A percentile compares a stretch with the other conserved stretches of the same genome.
Evolutionary conservation across 2,113 vertebrate species (phyloP).

Genomic region (Apeltes quadracus): DNA sequence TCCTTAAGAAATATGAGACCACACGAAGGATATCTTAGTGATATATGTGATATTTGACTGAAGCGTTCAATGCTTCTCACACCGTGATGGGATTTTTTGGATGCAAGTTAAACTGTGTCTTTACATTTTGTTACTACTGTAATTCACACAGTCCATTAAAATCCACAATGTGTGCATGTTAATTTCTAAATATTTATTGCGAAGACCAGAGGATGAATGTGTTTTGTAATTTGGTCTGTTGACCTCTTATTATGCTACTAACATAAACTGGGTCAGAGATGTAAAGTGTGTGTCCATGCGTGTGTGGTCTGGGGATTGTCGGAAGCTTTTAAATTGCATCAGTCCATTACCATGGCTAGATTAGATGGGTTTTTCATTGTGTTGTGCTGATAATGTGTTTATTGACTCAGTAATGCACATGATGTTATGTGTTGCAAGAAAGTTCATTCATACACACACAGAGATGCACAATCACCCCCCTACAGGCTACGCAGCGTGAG

Average conservation of each 20-base stretch:
- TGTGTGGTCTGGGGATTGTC: slow-evolving; percentile 29
- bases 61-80: not conserved
- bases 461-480: not conserved
- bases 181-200: not conserved
- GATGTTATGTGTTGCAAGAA: slow-evolving; percentile 48
- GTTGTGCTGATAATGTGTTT: slow-evolving; percentile 31
- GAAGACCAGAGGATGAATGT: not conserved
- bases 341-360: slow-evolving; percentile 47
- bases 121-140: not conserved
- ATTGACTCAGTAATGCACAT: slow-evolving; percentile 29
- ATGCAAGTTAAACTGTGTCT: not conserved
- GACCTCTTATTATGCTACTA: slow-evolving; percentile 26
- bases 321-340: slow-evolving; percentile 55
- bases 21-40: too few relatives aligned
- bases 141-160: not conserved
- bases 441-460: not conserved
- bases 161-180: not conserved
- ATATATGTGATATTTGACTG: not conserved
- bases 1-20: not conserved
- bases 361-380: slow-evolving; percentile 51
- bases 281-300: slow-evolving; percentile 21
- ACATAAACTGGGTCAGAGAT: slow-evolving; percentile 57
- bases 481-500: not conserved
- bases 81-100: not conserved
- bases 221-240: slow-evolving; percentile 28